Evolutionary conservation across 1,140 invertebrate genomes (phyloP), one percentile per base, ranked within the genome.

Genomic region (Amyelois transitella): DNA sequence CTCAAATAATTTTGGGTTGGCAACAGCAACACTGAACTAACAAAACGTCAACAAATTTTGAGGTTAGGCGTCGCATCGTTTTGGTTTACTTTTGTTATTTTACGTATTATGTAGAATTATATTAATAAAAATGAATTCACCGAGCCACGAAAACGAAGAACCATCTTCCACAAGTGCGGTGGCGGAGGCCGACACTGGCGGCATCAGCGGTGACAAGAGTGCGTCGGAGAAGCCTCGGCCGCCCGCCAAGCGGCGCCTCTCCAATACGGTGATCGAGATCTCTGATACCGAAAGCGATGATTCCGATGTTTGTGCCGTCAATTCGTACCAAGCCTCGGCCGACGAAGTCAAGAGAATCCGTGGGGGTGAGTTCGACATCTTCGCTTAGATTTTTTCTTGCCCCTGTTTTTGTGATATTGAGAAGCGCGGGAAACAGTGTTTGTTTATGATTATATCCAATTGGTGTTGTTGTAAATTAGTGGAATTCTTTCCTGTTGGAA

Each of bases 321-420:
- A 80, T 28, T 87, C 86, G 0, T 89, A 89, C 64, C 83, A 88
- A 58, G 88, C 88, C 10, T 78, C 84, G 14, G 79, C 83, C 3
- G 85, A 88, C 50, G 88, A 89, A 59, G 88, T 86, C 22, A 89
- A 89, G 58, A 76, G 86, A 53, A 84, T 89, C 19, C 81, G 88
- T 12, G 78, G 80, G 64, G 80, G 82, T 81, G 51, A 71, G 60
- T 71, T 24, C n/a, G 1, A 20, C 18, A 6, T 4, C 0, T 45
- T n/a, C 5, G n/a, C n/a, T n/a, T n/a, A n/a, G 21, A 12, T 20
- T 19, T 48, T n/a, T n/a, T 20, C n/a, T n/a, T 19, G 19, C 12
- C 2, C 6, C 0, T 6, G 32, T 1, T 38, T 38, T 6, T 38
- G 1, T 38, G 32, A 4, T 12, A 14, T 22, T 58, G 21, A 6